Conservation (phyloP, 1,140 invertebrate genomes). For the Agrilus planipennis region DNA sequence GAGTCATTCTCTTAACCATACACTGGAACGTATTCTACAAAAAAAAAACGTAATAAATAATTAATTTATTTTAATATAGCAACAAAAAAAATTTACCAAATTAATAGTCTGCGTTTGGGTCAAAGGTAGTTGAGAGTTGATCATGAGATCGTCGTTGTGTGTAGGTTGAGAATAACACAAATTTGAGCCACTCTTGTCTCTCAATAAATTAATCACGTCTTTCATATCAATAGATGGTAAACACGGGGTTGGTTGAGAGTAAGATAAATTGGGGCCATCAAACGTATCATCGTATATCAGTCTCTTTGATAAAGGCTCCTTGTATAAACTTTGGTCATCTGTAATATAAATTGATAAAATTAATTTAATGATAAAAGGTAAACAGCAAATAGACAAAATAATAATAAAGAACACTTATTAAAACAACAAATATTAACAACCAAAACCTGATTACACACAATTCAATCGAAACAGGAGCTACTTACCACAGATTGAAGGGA, state of each 20-base stretch:
- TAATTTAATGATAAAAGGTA: too few relatives aligned
- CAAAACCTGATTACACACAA: slow-evolving; percentile 3
- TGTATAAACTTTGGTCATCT: too few relatives aligned
- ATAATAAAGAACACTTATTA: too few relatives aligned
- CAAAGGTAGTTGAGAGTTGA: slow-evolving; percentile 59
- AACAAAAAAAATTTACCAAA: neutral
- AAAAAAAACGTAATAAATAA: slow-evolving; percentile 13
- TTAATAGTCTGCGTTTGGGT: slow-evolving; percentile 40
- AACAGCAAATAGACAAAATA: too few relatives aligned
- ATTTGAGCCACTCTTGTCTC: slow-evolving; percentile 26
- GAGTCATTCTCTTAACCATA: slow-evolving; percentile 81
- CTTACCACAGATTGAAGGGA: neutral
- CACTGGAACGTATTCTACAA: slow-evolving; percentile 59
- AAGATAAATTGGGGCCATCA: neutral
- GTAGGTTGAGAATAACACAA: slow-evolving; percentile 82
- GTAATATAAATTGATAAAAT: too few relatives aligned
- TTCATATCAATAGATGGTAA: neutral
- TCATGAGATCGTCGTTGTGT: slow-evolving; percentile 67
- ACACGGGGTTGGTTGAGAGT: slow-evolving; percentile 6
- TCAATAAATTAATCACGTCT: neutral
- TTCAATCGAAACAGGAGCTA: neutral
- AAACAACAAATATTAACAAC: too few relatives aligned
- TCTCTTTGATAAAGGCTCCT: too few relatives aligned
- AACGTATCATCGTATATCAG: too few relatives aligned
- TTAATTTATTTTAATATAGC: neutral